phyloP scores from a whole-genome alignment of 2,797 vertebrate genomes.

The Centropyge bicolor region DNA sequence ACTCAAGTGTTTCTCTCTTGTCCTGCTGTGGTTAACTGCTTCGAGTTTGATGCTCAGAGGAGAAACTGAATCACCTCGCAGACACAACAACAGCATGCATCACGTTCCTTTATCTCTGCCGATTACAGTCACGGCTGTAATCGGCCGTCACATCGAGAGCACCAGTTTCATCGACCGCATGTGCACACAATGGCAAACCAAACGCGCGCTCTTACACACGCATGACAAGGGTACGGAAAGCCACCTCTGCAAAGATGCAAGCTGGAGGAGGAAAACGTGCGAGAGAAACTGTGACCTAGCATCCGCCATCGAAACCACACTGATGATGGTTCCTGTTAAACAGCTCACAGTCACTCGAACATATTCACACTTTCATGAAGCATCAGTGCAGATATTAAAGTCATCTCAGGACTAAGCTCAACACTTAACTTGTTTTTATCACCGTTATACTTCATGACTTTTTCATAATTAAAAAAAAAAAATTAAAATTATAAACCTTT shows the following conservation, averaged over 20 bases:
- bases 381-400: background rate
- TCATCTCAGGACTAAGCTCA: background rate
- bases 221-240: background rate
- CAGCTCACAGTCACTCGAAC: background rate
- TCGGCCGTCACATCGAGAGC: conserved; percentile 19
- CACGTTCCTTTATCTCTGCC: conserved; percentile 10
- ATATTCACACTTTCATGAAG: background rate
- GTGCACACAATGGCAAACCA: background rate
- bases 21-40: conserved; percentile 3
- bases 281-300: background rate
- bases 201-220: background rate
- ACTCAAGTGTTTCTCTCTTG: background rate
- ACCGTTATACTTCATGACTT: background rate
- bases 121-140: conserved; percentile 11
- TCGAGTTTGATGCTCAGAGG: conserved; percentile 14
- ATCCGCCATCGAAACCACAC: conserved; percentile 19
- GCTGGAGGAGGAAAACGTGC: background rate
- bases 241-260: background rate
- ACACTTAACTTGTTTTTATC: background rate
- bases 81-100: background rate
- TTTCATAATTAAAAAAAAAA: background rate
- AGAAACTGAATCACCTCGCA: conserved; percentile 22
- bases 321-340: background rate
- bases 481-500: too few relatives aligned
- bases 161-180: background rate